Percentiles rank a stretch among this genome's conserved stretches.
Conservation (phyloP, 2,113 vertebrate species). For the Thymallus thymallus region DNA sequence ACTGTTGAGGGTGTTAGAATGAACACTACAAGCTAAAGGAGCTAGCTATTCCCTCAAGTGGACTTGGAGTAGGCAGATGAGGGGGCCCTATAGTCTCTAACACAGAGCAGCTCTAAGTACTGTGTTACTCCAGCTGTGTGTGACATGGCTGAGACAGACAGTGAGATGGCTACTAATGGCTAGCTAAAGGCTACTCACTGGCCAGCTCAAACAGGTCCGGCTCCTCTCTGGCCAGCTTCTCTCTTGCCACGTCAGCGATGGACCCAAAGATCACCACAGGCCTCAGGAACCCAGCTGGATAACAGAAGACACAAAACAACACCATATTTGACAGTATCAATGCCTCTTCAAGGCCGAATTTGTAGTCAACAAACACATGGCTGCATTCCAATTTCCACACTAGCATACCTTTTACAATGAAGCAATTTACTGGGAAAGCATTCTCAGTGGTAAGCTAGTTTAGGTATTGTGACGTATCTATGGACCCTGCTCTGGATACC, state of each 20-base stretch:
- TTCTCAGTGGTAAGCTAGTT: neutral
- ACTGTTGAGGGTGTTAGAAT: conserved; percentile 18
- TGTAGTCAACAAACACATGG: neutral
- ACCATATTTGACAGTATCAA: neutral
- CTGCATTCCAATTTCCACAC: neutral
- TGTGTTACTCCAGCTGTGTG: neutral
- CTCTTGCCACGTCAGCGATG: conserved; percentile 92
- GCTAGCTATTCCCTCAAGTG: conserved; percentile 25
- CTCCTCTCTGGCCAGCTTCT: conserved; percentile 92
- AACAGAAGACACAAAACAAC: conserved; percentile 20
- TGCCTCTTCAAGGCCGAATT: too few species aligned
- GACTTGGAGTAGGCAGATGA: conserved; percentile 1
- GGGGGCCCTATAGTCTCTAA: neutral
- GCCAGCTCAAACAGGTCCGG: conserved; percentile 94
- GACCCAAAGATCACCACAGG: conserved; percentile 97
- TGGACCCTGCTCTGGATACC: neutral
- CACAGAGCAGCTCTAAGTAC: neutral
- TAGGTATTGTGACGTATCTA: neutral
- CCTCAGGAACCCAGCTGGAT: conserved; percentile 92
- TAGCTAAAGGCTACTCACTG: conserved; percentile 78
- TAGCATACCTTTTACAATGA: neutral
- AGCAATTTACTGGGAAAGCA: neutral
- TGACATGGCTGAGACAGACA: neutral
- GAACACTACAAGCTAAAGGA: conserved; percentile 24
- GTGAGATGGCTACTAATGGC: neutral